Percentiles rank a stretch among this genome's conserved stretches.
Evolutionary conservation across 2,888 invertebrate species (phyloP).

Genomic region (Buathra laborator): DNA sequence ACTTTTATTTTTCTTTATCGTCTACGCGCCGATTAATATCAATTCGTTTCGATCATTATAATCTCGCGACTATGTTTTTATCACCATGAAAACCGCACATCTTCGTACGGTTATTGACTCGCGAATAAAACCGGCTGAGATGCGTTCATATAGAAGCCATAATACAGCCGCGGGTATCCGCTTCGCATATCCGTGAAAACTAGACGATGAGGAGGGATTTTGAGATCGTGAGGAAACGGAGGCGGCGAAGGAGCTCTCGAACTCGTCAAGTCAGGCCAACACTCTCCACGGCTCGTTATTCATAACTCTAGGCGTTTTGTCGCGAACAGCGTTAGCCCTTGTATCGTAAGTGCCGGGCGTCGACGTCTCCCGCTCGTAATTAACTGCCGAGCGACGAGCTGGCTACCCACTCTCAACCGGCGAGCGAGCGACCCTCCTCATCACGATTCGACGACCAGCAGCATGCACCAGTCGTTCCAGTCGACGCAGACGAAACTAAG

Average conservation of each 20-base stretch:
- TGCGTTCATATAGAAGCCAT: not conserved
- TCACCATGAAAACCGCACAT: constrained; percentile 60
- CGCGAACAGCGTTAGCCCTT: constrained; percentile 78
- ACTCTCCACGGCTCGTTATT: constrained; percentile 68
- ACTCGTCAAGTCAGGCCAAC: constrained; percentile 62
- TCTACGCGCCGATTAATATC: constrained; percentile 56
- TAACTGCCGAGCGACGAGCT: constrained; percentile 65
- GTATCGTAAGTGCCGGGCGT: constrained; percentile 75
- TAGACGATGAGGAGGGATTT: constrained; percentile 30
- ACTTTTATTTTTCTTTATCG: constrained; percentile 12
- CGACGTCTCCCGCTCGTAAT: constrained; percentile 70
- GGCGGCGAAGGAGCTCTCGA: constrained; percentile 38
- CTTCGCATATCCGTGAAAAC: constrained; percentile 31
- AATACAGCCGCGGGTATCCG: constrained; percentile 18
- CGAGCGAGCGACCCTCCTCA: constrained; percentile 56
- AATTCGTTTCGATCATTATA: constrained; percentile 59
- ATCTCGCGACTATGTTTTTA: constrained; percentile 54
- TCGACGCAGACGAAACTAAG: constrained; percentile 37
- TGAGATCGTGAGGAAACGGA: constrained; percentile 21
- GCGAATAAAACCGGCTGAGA: constrained; percentile 56
- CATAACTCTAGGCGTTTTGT: constrained; percentile 72
- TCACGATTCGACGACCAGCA: constrained; percentile 57
- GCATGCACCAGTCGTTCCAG: constrained; percentile 13
- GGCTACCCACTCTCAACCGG: constrained; percentile 53
- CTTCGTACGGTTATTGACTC: constrained; percentile 62